Percentiles rank a stretch among this genome's conserved stretches.
phyloP scores from a whole-genome alignment of 2,888 invertebrate genomes.

The Ecliptopera silaceata region DNA sequence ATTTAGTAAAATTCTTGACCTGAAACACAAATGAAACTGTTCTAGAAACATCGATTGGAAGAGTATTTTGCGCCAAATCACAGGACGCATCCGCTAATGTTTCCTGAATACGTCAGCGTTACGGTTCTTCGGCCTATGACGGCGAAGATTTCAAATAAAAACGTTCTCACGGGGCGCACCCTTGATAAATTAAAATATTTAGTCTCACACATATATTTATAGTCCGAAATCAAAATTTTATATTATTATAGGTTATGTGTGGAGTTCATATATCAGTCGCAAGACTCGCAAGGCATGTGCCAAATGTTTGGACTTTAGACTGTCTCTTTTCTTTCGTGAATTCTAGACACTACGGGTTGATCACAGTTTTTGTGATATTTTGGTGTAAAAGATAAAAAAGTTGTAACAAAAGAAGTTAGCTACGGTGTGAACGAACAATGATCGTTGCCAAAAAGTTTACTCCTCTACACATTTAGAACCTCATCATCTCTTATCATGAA shows the following conservation, averaged over 20 bases:
- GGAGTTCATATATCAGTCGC: no score
- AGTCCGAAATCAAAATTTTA: no score
- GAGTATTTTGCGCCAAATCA: conserved; percentile 21
- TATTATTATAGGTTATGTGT: no score
- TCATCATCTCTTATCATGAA: conserved; percentile 15
- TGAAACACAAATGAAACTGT: conserved; percentile 2
- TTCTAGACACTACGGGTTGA: no score
- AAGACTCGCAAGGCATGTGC: no score
- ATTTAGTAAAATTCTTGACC: neutral
- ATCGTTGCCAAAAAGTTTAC: conserved; percentile 7
- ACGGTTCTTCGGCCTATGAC: conserved; percentile 25
- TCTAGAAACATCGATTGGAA: conserved; percentile 24
- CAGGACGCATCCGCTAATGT: conserved; percentile 27
- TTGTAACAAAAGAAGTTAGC: no score
- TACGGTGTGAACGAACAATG: neutral
- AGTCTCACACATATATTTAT: no score
- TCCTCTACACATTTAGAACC: conserved; percentile 14
- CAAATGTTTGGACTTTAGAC: no score
- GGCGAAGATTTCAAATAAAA: conserved; percentile 28
- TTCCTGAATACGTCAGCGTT: conserved; percentile 35
- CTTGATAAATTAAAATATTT: no score
- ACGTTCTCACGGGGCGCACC: conserved; percentile 10
- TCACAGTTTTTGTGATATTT: no score
- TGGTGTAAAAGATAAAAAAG: no score
- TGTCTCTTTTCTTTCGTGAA: no score